phyloP scores from a whole-genome alignment of 2,797 vertebrate species.

The Monodelphis domestica region DNA sequence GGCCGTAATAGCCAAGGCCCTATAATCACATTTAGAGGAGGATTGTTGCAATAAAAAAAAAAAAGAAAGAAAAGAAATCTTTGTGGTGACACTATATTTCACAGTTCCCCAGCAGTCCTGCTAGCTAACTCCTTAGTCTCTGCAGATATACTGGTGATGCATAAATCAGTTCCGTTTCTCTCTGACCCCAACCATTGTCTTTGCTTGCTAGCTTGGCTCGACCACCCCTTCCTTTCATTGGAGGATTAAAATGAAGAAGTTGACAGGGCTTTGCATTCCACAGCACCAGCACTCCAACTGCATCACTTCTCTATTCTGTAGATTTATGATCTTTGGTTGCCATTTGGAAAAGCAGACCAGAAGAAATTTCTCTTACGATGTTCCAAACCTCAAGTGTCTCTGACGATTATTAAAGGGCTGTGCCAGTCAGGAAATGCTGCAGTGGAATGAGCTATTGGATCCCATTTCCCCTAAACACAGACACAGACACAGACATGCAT shows the following conservation, averaged over 20 bases:
- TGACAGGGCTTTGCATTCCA: not conserved
- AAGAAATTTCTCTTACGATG: not conserved
- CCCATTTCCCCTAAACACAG: fast-evolving
- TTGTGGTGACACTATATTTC: not conserved
- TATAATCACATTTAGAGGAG: not conserved
- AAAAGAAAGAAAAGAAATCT: constrained; percentile 18
- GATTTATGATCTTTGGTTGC: not conserved
- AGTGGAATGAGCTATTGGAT: not conserved
- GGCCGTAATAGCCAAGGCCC: not conserved
- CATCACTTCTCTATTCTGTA: not conserved
- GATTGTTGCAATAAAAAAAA: not conserved
- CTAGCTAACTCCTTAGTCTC: not conserved
- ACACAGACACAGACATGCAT: fast-evolving
- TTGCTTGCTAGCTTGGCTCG: not conserved
- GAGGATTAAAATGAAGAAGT: not conserved
- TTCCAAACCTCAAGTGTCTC: not conserved
- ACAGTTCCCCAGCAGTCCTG: not conserved
- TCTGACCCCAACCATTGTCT: not conserved
- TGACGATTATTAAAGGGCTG: not conserved
- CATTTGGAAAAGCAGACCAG: not conserved
- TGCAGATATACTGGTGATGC: not conserved
- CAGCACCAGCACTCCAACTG: not conserved
- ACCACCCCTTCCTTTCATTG: not conserved
- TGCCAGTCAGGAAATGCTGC: fast-evolving
- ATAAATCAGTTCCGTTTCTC: not conserved